Conservation (phyloP, 1,140 invertebrate genomes). For the Conopomorpha cramerella region DNA sequence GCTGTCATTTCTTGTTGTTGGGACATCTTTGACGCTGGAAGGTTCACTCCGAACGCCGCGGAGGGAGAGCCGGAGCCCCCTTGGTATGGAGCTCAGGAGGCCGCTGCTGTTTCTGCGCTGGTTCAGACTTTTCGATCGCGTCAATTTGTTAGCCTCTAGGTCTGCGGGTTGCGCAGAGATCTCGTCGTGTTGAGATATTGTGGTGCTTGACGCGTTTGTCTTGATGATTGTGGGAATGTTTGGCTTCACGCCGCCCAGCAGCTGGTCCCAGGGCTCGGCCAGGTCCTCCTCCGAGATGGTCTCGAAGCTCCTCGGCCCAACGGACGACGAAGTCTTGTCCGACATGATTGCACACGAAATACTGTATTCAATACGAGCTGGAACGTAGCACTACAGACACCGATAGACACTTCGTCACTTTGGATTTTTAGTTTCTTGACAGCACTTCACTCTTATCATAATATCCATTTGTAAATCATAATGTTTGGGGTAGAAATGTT, state of each 20-base stretch:
- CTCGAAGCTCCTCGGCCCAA: constrained; percentile 51
- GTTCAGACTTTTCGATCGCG: constrained; percentile 48
- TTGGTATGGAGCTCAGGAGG: constrained; percentile 56
- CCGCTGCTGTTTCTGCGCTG: constrained; percentile 47
- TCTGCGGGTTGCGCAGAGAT: constrained; percentile 28
- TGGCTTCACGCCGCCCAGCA: constrained; percentile 42
- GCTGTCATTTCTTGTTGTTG: constrained; percentile 47
- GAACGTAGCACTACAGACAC: constrained; percentile 51
- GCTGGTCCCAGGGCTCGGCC: constrained; percentile 51
- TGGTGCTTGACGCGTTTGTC: constrained; percentile 45
- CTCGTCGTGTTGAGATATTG: constrained; percentile 31
- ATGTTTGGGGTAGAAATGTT: constrained; percentile 59
- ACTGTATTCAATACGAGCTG: constrained; percentile 14
- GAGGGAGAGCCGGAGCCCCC: constrained; percentile 60
- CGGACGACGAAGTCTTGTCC: constrained; percentile 47
- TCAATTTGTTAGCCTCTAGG: constrained; percentile 43
- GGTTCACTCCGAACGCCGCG: constrained; percentile 50
- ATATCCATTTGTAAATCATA: constrained; percentile 62
- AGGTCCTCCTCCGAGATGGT: constrained; percentile 53
- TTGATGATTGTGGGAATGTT: constrained; percentile 52
- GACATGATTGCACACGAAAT: constrained; percentile 34
- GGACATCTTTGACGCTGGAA: constrained; percentile 47
- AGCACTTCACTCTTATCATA: constrained; percentile 61
- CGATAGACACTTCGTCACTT: constrained; percentile 52
- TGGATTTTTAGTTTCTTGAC: constrained; percentile 59